Base-by-base conservation (phyloP, 2,888 invertebrate species). In the Biston stratarius region DNA sequence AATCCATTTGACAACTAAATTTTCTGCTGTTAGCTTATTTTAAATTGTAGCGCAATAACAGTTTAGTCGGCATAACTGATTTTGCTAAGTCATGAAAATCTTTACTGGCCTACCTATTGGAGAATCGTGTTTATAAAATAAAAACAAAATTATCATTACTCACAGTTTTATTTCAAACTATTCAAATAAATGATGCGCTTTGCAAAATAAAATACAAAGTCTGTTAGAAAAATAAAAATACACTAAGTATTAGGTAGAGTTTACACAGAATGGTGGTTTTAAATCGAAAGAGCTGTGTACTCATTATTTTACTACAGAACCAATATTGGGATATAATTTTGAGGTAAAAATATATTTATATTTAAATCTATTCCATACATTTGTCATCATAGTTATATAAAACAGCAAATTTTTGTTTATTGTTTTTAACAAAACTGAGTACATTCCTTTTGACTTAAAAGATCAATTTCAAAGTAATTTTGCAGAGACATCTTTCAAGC, bases 161-260 rank as follows among this genome's bases (percentile, higher is more conserved):
- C 42, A 58, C 45, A 62, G 24, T 47, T 67, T 66, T 61, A 61
- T 66, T 66, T 45, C 36, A 61, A 61, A 61, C 11, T 51, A 49
- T 59, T 62, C 62, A 58, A 59, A 58, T 62, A 51, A 9, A 6
- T 24, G 24, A 62, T 56, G 44, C 42, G 56, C 33, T 48, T 44
- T 45, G 45, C 14, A 48, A 33, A 55, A 8, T 59, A 24, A 33
- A 33, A 57, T 44, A n/a, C n/a, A n/a, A n/a, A 38, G 36, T 14
- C 38, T 47, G 34, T 61, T 56, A 61, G 14, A 56, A 65, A 66
- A 61, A 61, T 60, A 38, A 59, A 64, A 49, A 59, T 55, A 48
- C 40, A 56, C 14, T 61, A 44, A 47, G 55, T 60, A 33, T 55
- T 42, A 42, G 36, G 52, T 11, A 49, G 3, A 24, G 24, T 24